These are phyloP conservation scores for Aselliscus stoliczkanus DNA, from an alignment of 2,797 vertebrate species.

Conservation along the genomic window DNA sequence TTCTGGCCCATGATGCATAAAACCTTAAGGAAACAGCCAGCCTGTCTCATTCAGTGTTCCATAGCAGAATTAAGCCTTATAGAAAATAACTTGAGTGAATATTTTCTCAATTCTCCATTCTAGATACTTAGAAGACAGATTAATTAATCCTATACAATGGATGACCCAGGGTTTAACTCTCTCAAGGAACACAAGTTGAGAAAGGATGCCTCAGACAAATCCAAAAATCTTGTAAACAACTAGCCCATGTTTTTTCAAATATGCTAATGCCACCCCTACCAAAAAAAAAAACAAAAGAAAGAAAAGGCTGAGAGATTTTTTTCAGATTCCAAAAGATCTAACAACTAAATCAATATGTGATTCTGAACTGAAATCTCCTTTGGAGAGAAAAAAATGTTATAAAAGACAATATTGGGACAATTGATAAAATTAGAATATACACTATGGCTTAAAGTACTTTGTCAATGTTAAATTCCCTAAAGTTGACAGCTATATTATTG, in stretches of 20 bases:
- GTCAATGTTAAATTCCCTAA: not conserved
- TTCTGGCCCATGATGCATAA: not conserved
- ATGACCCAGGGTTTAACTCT: not conserved
- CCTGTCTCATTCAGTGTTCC: not conserved
- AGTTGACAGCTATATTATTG: not conserved
- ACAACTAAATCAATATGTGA: not conserved
- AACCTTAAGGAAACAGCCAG: not conserved
- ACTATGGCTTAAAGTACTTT: not conserved
- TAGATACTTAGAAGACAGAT: not conserved
- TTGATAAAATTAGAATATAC: not conserved
- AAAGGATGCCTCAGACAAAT: not conserved
- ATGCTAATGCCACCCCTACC: not conserved
- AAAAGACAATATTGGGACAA: not conserved
- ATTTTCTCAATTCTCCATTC: not conserved
- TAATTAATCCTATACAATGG: not conserved
- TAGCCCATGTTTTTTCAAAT: not conserved
- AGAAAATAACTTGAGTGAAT: not conserved
- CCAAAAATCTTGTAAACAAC: not conserved
- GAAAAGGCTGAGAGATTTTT: not conserved
- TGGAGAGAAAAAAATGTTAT: not conserved
- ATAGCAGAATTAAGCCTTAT: not conserved
- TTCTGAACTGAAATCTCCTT: not conserved
- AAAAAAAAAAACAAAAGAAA: not conserved
- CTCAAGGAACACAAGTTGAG: not conserved
- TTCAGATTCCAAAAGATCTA: not conserved